Evolutionary conservation across 2,888 invertebrate genomes (phyloP).

Genomic region (Parelbella ahira): DNA sequence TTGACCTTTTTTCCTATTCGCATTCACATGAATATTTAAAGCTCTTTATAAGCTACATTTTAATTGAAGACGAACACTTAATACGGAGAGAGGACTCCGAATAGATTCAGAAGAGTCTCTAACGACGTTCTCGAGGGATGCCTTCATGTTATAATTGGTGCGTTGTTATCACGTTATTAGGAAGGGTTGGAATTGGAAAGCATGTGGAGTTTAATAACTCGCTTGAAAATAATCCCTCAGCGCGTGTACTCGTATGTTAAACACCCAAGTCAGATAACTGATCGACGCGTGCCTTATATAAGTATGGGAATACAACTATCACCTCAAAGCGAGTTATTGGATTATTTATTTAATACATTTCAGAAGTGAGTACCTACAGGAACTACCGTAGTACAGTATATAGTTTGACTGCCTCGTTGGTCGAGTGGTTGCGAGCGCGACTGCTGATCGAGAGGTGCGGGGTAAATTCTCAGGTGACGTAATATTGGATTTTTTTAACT

Average conservation of each 20-base stretch:
- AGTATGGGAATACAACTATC: conserved; percentile 28
- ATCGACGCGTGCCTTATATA: conserved; percentile 8
- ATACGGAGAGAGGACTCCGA: conserved; percentile 20
- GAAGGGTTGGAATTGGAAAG: conserved; percentile 32
- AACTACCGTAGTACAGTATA: too few species aligned
- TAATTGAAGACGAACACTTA: conserved; percentile 26
- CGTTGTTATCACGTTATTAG: conserved; percentile 38
- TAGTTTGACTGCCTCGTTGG: too few species aligned
- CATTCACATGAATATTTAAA: conserved; percentile 26
- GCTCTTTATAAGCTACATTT: conserved; percentile 26
- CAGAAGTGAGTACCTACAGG: too few species aligned
- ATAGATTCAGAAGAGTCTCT: conserved; percentile 25
- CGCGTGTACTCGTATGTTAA: conserved; percentile 17
- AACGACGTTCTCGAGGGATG: conserved; percentile 21
- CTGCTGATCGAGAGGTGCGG: too few species aligned
- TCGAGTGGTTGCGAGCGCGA: too few species aligned
- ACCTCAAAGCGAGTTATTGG: conserved; percentile 28
- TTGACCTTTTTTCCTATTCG: conserved; percentile 24
- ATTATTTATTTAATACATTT: too few species aligned
- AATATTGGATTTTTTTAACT: too few species aligned
- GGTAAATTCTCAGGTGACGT: too few species aligned
- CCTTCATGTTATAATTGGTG: conserved; percentile 30
- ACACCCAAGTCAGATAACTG: conserved; percentile 18
- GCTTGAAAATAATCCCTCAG: conserved; percentile 35
- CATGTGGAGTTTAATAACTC: conserved; percentile 36